phyloP scores from a whole-genome alignment of 2,113 vertebrate species.

The Burhinus oedicnemus region DNA sequence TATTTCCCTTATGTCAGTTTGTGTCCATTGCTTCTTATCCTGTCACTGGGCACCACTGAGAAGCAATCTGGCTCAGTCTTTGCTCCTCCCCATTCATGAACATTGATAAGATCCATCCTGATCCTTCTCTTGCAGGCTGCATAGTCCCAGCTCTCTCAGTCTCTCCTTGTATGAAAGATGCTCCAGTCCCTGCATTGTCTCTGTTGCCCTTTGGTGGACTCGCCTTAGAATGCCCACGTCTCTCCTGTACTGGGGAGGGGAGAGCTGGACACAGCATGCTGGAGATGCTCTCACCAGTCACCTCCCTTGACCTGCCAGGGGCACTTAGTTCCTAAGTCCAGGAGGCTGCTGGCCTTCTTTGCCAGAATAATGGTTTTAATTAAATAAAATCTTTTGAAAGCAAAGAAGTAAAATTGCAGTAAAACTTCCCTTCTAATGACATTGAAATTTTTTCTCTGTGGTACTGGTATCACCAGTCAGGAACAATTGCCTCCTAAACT shows the following conservation, averaged over 20 bases:
- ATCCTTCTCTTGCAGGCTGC: not conserved
- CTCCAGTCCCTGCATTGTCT: fast-evolving
- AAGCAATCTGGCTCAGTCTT: not conserved
- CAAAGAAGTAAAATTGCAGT: not conserved
- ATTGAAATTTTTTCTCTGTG: not conserved
- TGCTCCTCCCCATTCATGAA: not conserved
- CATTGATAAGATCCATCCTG: fast-evolving
- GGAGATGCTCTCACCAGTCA: not conserved
- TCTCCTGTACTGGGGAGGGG: no score
- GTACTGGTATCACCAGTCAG: not conserved
- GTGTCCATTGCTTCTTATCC: not conserved
- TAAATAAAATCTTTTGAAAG: not conserved
- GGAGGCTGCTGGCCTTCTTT: not conserved
- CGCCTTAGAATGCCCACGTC: fast-evolving
- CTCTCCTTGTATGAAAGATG: fast-evolving
- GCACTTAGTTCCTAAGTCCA: not conserved
- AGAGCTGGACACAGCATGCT: not conserved
- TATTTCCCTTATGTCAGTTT: not conserved
- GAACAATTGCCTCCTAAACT: not conserved
- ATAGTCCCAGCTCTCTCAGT: no score
- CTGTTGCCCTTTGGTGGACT: not conserved
- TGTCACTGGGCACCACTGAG: not conserved
- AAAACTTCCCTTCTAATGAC: not conserved
- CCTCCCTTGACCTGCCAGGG: not conserved
- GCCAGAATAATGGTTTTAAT: not conserved